These are phyloP conservation scores for Petrophora chlorosata DNA, from an alignment of 2,888 invertebrate species.

Conservation along the genomic window DNA sequence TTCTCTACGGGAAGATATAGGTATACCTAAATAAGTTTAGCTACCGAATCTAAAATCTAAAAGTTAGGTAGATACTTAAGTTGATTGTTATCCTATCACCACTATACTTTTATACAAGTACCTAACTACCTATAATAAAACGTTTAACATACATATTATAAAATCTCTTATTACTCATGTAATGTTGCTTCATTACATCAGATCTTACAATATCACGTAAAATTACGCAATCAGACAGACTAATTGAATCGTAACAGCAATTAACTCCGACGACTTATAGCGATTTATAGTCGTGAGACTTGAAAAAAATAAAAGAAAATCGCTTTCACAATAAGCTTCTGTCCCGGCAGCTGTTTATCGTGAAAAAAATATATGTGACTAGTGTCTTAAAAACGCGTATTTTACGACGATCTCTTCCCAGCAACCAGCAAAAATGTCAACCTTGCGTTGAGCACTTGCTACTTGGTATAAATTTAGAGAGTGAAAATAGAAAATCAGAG, in stretches of 20 bases:
- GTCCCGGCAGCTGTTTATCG: slow-evolving; percentile 7
- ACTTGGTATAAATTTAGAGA: slow-evolving; percentile 63
- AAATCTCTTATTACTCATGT: too few relatives aligned
- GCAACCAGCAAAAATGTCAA: slow-evolving; percentile 62
- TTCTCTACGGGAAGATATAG: too few relatives aligned
- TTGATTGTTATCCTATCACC: too few relatives aligned
- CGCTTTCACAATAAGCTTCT: slow-evolving; percentile 18
- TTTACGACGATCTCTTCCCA: slow-evolving; percentile 46
- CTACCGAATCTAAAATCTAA: too few relatives aligned
- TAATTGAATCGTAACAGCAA: slow-evolving; percentile 1
- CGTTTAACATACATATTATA: too few relatives aligned
- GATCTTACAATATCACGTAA: not conserved
- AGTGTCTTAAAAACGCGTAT: slow-evolving; percentile 37
- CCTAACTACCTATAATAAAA: too few relatives aligned
- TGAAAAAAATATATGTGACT: slow-evolving; percentile 16
- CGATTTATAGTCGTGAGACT: not conserved
- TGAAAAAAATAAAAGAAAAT: too few relatives aligned
- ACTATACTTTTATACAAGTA: too few relatives aligned
- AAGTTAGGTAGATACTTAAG: too few relatives aligned
- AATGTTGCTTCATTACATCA: not conserved
- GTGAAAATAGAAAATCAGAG: slow-evolving; percentile 73
- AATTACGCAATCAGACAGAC: not conserved
- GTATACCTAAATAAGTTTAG: too few relatives aligned
- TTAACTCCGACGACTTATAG: slow-evolving; percentile 4
- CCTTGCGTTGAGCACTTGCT: slow-evolving; percentile 57